Evolutionary conservation across 2,113 vertebrate species (phyloP), one percentile per base, ranked within the genome.

Genomic region (Toxotes chatareus): DNA sequence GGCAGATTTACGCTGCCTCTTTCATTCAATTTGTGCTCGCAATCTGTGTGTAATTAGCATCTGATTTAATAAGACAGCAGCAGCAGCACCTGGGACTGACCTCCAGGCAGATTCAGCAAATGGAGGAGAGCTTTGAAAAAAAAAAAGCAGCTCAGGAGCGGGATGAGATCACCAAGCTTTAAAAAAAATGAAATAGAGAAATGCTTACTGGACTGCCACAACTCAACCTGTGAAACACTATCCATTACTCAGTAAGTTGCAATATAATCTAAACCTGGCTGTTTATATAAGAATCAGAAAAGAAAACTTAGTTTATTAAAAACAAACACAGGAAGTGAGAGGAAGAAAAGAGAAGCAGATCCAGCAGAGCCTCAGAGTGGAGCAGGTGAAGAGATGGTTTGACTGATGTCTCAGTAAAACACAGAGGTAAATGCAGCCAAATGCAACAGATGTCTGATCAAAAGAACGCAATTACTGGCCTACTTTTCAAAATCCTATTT

Each of bases 1-100:
- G 53, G 71, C 12, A 71, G 57, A 88, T 85, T 73, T 76, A 27
- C 36, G 40, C 77, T 71, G 69, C 74, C 73, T 61, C 71, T 80
- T 80, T 77, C 78, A 72, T 79, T 91, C 76, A 84, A 78, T 91
- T 82, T 81, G 83, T 64, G 73, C 34, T 44, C 5, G 23, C 86
- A 89, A 78, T 83, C 75, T 87, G 85, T 65, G 67, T 44, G 62
- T 84, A 90, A 91, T 91, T 86, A 90, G 77, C 19, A 70, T 53
- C 75, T 85, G 80, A 90, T 85, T 84, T 76, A 82, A 57, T 46
- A 63, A 83, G 71, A 62, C 78, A 71, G 56, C 63, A 67, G 67
- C 77, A 76, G 56, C 36, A n/a, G 56, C 51, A 64, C 38, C 82
- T 63, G 68, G 72, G 61, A 36, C 42, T n/a, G 65, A 81, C 74